phyloP scores from a whole-genome alignment of 2,797 vertebrate genomes.

The Typhlichthys subterraneus region DNA sequence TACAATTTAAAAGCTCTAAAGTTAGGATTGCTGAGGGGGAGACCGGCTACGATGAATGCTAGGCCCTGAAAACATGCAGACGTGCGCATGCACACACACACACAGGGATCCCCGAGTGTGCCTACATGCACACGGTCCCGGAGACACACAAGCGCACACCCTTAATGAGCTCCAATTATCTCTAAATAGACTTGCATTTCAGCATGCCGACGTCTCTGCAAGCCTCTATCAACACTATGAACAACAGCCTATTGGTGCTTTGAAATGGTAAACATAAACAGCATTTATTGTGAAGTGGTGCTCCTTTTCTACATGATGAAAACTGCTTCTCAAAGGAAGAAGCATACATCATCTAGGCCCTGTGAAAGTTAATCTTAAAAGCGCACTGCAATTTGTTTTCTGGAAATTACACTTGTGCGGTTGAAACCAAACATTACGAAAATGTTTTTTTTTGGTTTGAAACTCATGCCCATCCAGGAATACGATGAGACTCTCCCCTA shows the following conservation, averaged over 20 bases:
- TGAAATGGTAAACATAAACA: conserved; percentile 62
- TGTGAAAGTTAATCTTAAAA: conserved; percentile 39
- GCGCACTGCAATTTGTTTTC: too few relatives aligned
- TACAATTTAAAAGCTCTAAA: conserved; percentile 76
- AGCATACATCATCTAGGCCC: conserved; percentile 27
- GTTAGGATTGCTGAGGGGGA: conserved; percentile 68
- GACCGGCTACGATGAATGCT: conserved; percentile 51
- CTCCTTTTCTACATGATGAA: conserved; percentile 44
- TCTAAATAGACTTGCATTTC: conserved; percentile 53
- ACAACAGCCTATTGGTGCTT: conserved; percentile 40
- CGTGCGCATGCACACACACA: conserved; percentile 27
- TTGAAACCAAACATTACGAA: too few relatives aligned
- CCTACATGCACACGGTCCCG: conserved; percentile 18
- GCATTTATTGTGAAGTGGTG: conserved; percentile 38
- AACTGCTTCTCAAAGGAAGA: conserved; percentile 38
- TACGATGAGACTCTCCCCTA: too few relatives aligned
- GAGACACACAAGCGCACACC: background rate
- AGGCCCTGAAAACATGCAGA: conserved; percentile 45
- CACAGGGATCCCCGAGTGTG: conserved; percentile 12
- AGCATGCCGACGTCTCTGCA: conserved; percentile 20
- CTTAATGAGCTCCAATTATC: conserved; percentile 60
- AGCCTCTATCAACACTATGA: conserved; percentile 43
- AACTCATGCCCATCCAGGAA: too few relatives aligned
- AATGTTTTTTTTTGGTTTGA: too few relatives aligned
- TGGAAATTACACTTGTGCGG: too few relatives aligned